These are phyloP conservation scores for Escarpia spicata DNA, from an alignment of 2,888 invertebrate genomes.

Conservation along the genomic window DNA sequence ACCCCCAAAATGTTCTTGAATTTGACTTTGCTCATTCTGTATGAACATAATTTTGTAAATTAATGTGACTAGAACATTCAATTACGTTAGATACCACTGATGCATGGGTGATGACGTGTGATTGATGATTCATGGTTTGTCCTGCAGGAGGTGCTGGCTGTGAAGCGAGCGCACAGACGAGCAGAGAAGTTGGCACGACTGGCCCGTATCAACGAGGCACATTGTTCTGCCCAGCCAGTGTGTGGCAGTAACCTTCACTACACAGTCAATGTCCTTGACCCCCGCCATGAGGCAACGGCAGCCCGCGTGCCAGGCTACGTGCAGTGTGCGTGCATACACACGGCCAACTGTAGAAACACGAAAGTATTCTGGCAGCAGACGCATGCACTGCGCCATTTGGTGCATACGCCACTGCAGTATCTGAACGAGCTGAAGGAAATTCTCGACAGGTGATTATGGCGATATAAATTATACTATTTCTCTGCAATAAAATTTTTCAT, in stretches of 20 bases:
- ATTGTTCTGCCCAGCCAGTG: slow-evolving; percentile 84
- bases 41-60: not conserved
- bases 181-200: slow-evolving; percentile 74
- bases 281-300: slow-evolving; percentile 49
- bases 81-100: not conserved
- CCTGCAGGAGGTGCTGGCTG: slow-evolving; percentile 68
- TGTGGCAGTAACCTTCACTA: slow-evolving; percentile 86
- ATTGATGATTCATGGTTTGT: not conserved
- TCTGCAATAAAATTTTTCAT: not conserved
- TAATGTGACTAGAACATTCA: not conserved
- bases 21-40: no score
- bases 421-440: slow-evolving; percentile 72
- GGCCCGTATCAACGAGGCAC: slow-evolving; percentile 76
- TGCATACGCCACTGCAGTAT: slow-evolving; percentile 73
- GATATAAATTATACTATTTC: not conserved
- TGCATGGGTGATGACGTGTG: not conserved
- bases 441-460: slow-evolving; percentile 67
- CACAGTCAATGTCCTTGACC: slow-evolving; percentile 69
- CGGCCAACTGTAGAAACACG: slow-evolving; percentile 46
- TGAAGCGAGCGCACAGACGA: slow-evolving; percentile 63
- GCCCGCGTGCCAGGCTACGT: slow-evolving; percentile 63
- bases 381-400: slow-evolving; percentile 68
- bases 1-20: no score
- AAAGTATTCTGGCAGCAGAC: slow-evolving; percentile 66
- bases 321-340: slow-evolving; percentile 69